phyloP scores from a whole-genome alignment of 2,888 invertebrate species.

The Latheticus oryzae region DNA sequence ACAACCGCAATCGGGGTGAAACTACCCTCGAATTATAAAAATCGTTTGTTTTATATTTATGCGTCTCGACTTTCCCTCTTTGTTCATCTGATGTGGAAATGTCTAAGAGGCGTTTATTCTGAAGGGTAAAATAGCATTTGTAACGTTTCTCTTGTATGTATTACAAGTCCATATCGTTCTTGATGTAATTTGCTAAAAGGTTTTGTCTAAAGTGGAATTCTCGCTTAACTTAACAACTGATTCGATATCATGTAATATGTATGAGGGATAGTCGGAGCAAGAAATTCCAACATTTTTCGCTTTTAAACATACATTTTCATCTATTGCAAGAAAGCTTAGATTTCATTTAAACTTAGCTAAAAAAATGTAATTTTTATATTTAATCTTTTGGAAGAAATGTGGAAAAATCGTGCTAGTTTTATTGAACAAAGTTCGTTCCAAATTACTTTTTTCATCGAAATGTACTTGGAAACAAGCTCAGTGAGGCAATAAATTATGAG shows the following conservation, averaged over 20 bases:
- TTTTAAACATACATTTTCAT: constrained; percentile 22
- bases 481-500: constrained; percentile 62
- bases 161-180: constrained; percentile 52
- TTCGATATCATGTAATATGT: constrained; percentile 67
- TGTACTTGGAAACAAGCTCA: constrained; percentile 58
- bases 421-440: too few species aligned
- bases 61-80: constrained; percentile 24
- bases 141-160: constrained; percentile 54
- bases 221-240: constrained; percentile 67
- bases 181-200: constrained; percentile 67
- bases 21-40: constrained; percentile 67
- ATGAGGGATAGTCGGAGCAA: constrained; percentile 59
- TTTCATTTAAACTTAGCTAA: too few species aligned
- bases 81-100: constrained; percentile 21
- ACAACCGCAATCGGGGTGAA: constrained; percentile 50
- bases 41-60: constrained; percentile 52
- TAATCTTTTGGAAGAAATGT: too few species aligned
- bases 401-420: too few species aligned
- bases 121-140: constrained; percentile 48
- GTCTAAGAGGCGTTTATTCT: constrained; percentile 47
- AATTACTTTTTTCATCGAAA: constrained; percentile 37
- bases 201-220: constrained; percentile 66
- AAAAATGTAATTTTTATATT: too few species aligned
- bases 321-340: too few species aligned
- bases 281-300: constrained; percentile 32